Percentiles rank a stretch among this genome's conserved stretches.
Evolutionary conservation across 1,140 invertebrate species (phyloP).

Genomic region (Drosophila miranda): DNA sequence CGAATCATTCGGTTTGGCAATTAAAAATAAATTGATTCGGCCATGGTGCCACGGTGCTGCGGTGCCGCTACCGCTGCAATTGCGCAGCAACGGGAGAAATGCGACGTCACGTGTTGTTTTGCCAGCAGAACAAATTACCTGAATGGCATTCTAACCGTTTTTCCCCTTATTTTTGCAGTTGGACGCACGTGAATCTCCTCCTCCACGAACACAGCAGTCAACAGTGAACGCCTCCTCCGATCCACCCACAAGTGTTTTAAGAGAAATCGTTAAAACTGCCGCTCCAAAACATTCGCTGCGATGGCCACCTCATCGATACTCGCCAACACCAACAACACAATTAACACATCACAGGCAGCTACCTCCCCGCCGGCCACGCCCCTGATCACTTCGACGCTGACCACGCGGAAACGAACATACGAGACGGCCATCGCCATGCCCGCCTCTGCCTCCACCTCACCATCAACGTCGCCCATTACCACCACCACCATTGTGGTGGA

Average conservation of each 20-base stretch:
- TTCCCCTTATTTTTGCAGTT: constrained; percentile 1
- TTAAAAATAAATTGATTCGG: constrained; percentile 48
- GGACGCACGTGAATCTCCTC: constrained; percentile 6
- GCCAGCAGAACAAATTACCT: constrained; percentile 8
- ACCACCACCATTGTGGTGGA: constrained; percentile 26
- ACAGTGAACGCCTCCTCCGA: constrained; percentile 22
- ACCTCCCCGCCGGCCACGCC: constrained; percentile 30
- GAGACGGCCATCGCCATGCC: constrained; percentile 76
- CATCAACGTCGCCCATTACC: constrained; percentile 1
- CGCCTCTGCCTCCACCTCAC: constrained; percentile 11
- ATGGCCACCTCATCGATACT: constrained; percentile 81
- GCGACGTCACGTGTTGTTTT: constrained; percentile 31
- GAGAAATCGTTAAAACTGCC: constrained; percentile 63
- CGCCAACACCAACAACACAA: constrained; percentile 71
- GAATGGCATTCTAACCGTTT: not conserved
- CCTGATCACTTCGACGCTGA: constrained; percentile 44
- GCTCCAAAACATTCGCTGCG: constrained; percentile 63
- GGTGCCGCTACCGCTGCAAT: too few species aligned
- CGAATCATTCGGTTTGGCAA: constrained; percentile 37
- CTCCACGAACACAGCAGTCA: not conserved
- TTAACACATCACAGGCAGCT: constrained; percentile 54
- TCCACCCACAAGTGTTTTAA: constrained; percentile 14
- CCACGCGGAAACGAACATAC: constrained; percentile 75
- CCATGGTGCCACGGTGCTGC: constrained; percentile 3
- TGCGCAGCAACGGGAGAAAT: not conserved